These are phyloP conservation scores for Brachionus rubens DNA, from an alignment of 1,140 invertebrate genomes.

Conservation along the genomic window DNA sequence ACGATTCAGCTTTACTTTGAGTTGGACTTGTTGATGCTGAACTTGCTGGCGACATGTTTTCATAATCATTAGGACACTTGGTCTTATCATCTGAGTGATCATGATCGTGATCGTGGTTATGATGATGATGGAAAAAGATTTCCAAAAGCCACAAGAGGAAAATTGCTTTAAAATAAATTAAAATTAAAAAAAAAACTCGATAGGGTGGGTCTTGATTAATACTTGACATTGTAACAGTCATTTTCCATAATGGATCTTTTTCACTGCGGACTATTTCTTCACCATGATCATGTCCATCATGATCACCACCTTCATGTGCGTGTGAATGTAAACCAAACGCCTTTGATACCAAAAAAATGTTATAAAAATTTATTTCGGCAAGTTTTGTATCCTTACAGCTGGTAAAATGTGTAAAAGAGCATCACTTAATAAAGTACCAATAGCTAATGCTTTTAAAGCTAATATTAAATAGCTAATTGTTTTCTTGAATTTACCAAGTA, in stretches of 20 bases:
- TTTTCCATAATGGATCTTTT: constrained; percentile 13
- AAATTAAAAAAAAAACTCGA: not conserved
- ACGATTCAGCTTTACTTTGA: not conserved
- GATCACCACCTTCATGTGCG: not conserved
- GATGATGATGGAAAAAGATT: constrained; percentile 44
- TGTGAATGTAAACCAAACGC: constrained; percentile 38
- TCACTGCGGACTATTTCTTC: not conserved
- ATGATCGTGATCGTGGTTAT: not conserved
- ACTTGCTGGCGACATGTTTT: not conserved
- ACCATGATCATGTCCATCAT: not conserved
- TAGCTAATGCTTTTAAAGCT: constrained; percentile 21
- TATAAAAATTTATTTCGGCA: not conserved
- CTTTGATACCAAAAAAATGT: not conserved
- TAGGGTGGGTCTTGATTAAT: not conserved
- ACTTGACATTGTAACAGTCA: constrained; percentile 29
- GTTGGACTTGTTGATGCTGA: not conserved
- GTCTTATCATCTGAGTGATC: not conserved
- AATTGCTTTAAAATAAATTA: not conserved
- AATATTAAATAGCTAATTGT: not conserved
- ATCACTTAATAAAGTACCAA: constrained; percentile 20
- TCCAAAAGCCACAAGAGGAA: constrained; percentile 11
- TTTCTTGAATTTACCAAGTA: constrained; percentile 24
- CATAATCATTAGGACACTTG: not conserved
- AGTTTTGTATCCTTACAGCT: not conserved
- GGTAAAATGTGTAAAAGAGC: constrained; percentile 40